phyloP scores from a whole-genome alignment of 2,888 invertebrate genomes.

The Xylocampa areola region DNA sequence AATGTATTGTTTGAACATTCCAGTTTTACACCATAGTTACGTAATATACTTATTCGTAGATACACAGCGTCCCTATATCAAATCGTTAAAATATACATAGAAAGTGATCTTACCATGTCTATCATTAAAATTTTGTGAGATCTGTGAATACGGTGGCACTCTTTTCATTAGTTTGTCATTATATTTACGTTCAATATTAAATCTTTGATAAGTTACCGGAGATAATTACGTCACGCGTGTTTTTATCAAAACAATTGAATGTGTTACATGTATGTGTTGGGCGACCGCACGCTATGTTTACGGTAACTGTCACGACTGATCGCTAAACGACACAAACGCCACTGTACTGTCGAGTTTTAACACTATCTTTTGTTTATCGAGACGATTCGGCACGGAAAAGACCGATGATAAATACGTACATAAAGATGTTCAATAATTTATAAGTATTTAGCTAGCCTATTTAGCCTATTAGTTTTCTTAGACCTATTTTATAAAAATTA shows the following conservation, averaged over 20 bases:
- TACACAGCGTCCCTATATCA: neutral
- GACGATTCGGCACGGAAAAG: slow-evolving; percentile 12
- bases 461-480: too few relatives aligned
- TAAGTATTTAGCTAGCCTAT: too few relatives aligned
- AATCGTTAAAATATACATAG: neutral
- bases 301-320: slow-evolving; percentile 25
- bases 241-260: slow-evolving; percentile 46
- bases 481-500: too few relatives aligned
- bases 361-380: slow-evolving; percentile 47
- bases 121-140: slow-evolving; percentile 8
- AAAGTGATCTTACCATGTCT: slow-evolving; percentile 38
- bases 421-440: too few relatives aligned
- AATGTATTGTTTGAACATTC: neutral
- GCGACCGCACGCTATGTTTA: slow-evolving; percentile 15
- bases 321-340: slow-evolving; percentile 44
- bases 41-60: neutral
- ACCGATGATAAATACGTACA: neutral
- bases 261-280: slow-evolving; percentile 24
- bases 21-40: neutral
- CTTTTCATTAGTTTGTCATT: slow-evolving; percentile 16
- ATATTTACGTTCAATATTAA: slow-evolving; percentile 16
- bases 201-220: slow-evolving; percentile 9
- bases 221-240: slow-evolving; percentile 32
- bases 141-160: slow-evolving; percentile 18
- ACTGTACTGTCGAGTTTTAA: slow-evolving; percentile 27